Evolutionary conservation across 2,797 vertebrate species (phyloP).

Genomic region (Falco peregrinus): DNA sequence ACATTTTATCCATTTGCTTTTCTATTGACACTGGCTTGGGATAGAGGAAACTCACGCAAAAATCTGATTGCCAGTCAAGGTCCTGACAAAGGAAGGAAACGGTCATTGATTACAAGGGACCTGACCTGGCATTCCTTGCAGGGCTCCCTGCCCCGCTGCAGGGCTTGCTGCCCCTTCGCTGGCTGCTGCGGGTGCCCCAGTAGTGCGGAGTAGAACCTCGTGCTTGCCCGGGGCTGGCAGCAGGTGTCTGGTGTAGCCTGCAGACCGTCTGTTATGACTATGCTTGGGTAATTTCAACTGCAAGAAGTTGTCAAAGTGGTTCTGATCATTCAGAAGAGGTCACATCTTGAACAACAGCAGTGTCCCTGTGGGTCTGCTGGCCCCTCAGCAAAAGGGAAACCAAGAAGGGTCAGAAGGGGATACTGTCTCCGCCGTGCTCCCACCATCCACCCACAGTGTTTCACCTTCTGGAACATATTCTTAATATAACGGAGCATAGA

Average conservation of each 20-base stretch:
- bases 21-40: constrained; percentile 56
- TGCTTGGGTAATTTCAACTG: background rate
- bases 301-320: background rate
- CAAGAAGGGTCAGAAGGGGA: background rate
- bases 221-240: background rate
- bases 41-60: constrained; percentile 37
- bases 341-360: background rate
- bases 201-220: background rate
- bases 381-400: background rate
- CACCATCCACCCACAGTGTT: background rate
- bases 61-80: constrained; percentile 17
- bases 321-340: background rate
- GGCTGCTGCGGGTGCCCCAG: background rate
- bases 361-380: background rate
- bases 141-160: background rate
- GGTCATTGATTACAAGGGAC: background rate
- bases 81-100: constrained; percentile 42
- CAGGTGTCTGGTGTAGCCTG: too few relatives aligned
- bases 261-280: background rate
- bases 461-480: background rate
- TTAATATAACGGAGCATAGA: background rate
- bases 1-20: constrained; percentile 29
- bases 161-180: background rate
- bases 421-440: background rate
- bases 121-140: background rate